Evolutionary conservation across 2,888 invertebrate species (phyloP), one percentile per base, ranked within the genome.

Genomic region (Notocelia uddmanniana): DNA sequence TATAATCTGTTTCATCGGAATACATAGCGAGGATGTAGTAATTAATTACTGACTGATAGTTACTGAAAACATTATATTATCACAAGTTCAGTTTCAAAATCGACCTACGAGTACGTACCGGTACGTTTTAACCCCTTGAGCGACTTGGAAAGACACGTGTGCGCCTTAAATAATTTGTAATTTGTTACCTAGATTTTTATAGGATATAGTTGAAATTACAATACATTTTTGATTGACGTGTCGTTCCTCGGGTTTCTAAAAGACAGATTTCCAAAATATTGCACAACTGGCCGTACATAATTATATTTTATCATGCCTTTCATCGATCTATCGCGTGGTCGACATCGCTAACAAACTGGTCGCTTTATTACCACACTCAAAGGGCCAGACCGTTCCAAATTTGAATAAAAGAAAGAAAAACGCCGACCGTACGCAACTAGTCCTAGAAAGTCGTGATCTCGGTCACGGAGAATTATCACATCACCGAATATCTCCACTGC

Each of bases 401-500:
- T 82, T 74, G 77, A 79, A 81, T 79, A 78, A 79, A 80, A 82
- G 83, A 83, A 78, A 80, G 78, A 79, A 78, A 81, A 80, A 81
- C 77, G 81, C 86, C 83, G 83, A 83, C 84, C 78, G 82, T 80
- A 80, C 81, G 67, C 74, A 71, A 76, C 63, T 59, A 67, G 82
- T 83, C 85, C 85, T 90, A 91, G 92, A 92, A 92, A 92, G 92
- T 92, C 92, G 92, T 92, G 91, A 85, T 80, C 80, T 80, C 79
- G 83, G 91, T 92, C 93, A 92, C 89, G 92, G 83, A 79, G 87
- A 80, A 91, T 92, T 92, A 93, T 92, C 93, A 81, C 89, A 85
- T 87, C 88, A 84, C 91, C 86, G 88, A 93, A 93, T 93, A 93
- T 92, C 86, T 79, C 80, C 81, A 82, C 84, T 84, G 84, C 85